Percentiles rank a stretch among this genome's conserved stretches.
Evolutionary conservation across 2,797 vertebrate species (phyloP).

Genomic region (Peromyscus attwateri): DNA sequence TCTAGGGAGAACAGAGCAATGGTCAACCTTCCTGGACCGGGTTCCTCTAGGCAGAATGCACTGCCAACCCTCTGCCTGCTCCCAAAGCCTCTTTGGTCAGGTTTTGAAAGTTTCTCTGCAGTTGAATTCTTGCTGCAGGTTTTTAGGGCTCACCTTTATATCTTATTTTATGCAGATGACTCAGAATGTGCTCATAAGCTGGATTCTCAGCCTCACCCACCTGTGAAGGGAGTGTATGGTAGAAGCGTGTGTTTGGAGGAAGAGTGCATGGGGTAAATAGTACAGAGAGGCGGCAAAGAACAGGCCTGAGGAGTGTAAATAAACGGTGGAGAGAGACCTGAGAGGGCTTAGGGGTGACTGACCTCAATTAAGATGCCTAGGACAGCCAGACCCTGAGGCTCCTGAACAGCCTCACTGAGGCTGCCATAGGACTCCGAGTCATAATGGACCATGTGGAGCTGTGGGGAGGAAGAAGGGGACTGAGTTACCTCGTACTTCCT

Average conservation of each 20-base stretch:
- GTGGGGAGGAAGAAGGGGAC: conserved; percentile 74
- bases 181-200: conserved; percentile 92
- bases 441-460: conserved; percentile 96
- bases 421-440: conserved; percentile 91
- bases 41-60: background rate
- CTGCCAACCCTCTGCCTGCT: background rate
- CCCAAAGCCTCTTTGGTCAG: background rate
- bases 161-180: conserved; percentile 90
- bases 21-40: background rate
- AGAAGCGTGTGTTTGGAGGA: background rate
- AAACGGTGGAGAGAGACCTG: background rate
- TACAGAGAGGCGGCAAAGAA: background rate
- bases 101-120: background rate
- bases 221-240: conserved; percentile 82
- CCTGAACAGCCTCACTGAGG: conserved; percentile 89
- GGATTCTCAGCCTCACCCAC: conserved; percentile 90
- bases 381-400: conserved; percentile 92
- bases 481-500: background rate
- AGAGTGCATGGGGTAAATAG: background rate
- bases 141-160: conserved; percentile 89
- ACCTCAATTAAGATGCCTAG: conserved; percentile 95
- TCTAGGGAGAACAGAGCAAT: conserved; percentile 71
- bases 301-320: background rate
- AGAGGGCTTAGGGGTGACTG: conserved; percentile 10
- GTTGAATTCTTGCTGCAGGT: background rate